Evolutionary conservation across 2,113 vertebrate species (phyloP).

Genomic region (Cricetomys ansorgei): DNA sequence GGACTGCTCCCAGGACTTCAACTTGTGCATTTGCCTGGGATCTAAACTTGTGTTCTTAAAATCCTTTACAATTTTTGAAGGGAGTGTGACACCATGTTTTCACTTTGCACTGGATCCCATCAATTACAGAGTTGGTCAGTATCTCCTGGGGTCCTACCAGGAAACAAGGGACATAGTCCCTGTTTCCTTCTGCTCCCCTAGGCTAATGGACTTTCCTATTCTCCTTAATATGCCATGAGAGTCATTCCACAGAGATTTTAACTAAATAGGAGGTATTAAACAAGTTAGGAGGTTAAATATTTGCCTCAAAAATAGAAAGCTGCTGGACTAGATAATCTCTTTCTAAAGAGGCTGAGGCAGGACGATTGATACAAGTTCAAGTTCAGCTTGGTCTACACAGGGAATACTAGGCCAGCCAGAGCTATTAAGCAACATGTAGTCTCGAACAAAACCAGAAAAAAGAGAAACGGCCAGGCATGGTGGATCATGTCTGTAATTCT

Average conservation of each 20-base stretch:
- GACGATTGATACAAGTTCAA: background rate
- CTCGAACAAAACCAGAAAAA: background rate
- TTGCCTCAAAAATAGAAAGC: constrained; percentile 16
- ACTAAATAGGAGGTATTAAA: constrained; percentile 26
- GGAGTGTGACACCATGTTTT: background rate
- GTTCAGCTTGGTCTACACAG: background rate
- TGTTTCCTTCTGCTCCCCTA: constrained; percentile 1
- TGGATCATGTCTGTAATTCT: background rate
- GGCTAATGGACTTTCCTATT: background rate
- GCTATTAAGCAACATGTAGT: background rate
- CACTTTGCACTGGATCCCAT: background rate
- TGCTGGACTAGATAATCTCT: background rate
- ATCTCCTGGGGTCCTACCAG: background rate
- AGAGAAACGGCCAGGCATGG: background rate
- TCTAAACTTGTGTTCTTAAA: constrained; percentile 7
- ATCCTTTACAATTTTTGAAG: constrained; percentile 34
- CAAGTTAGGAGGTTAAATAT: constrained; percentile 37
- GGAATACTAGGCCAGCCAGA: background rate
- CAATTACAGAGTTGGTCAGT: background rate
- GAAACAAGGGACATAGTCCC: background rate
- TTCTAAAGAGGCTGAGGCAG: background rate
- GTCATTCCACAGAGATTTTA: constrained; percentile 28
- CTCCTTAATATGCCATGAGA: constrained; percentile 22
- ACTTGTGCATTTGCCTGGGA: background rate
- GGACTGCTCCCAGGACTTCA: background rate